Evolutionary conservation across 35 echinoderm and acorn worm species (phyloP).

Genomic region (Anneissia japonica): DNA sequence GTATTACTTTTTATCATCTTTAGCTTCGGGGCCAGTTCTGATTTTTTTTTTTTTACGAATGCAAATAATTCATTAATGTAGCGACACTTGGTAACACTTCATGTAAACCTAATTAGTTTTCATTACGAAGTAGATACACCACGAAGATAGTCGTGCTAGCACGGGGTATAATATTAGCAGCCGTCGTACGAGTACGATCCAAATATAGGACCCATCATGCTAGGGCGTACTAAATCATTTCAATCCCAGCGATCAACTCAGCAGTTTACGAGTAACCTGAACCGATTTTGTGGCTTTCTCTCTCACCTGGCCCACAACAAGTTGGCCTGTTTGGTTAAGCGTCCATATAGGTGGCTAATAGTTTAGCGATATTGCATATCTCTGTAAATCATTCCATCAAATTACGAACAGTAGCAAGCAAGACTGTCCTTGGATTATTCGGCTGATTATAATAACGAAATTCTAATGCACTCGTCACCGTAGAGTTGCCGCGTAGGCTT

Average conservation of each 20-base stretch:
- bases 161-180: background rate
- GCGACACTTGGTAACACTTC: constrained; percentile 1
- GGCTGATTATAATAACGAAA: no score
- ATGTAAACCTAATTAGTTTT: background rate
- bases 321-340: background rate
- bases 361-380: background rate
- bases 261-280: background rate
- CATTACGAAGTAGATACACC: background rate
- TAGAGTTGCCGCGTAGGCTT: background rate
- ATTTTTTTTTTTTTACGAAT: no score
- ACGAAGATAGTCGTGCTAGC: background rate
- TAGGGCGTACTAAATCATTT: background rate
- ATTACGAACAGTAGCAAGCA: background rate
- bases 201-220: background rate
- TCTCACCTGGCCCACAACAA: background rate
- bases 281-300: background rate
- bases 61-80: background rate
- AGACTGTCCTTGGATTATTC: background rate
- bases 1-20: no score
- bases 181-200: background rate
- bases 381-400: background rate
- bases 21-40: no score
- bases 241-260: background rate
- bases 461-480: background rate
- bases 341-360: background rate